phyloP scores from a whole-genome alignment of 2,797 vertebrate species.

The Xenopus petersii region DNA sequence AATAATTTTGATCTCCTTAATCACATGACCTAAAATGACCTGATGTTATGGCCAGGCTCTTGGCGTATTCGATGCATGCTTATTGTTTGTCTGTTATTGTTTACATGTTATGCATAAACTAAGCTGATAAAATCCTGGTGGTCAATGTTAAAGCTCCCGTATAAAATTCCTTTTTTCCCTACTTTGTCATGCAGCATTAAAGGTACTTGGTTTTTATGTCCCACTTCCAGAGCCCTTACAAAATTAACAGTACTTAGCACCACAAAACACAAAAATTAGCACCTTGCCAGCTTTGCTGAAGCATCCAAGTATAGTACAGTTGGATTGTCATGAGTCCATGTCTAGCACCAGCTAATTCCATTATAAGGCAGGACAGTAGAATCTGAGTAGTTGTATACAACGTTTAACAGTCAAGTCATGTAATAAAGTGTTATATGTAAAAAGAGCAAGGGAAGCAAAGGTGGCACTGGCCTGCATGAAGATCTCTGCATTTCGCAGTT shows the following conservation, averaged over 20 bases:
- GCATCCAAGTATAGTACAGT: not conserved
- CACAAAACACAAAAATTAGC: conserved; percentile 29
- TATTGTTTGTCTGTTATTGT: too few relatives aligned
- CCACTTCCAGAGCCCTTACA: conserved; percentile 24
- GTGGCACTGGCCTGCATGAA: conserved; percentile 11
- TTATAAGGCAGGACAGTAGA: conserved; percentile 34
- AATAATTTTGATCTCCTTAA: too few relatives aligned
- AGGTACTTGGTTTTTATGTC: conserved; percentile 7
- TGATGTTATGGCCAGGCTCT: too few relatives aligned
- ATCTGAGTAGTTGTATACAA: conserved; percentile 29
- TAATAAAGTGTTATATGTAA: conserved; percentile 10
- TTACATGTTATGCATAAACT: too few relatives aligned
- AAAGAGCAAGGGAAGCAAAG: conserved; percentile 21
- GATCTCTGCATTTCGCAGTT: too few relatives aligned
- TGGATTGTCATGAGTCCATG: not conserved
- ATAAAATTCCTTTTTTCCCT: not conserved
- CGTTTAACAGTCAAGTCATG: conserved; percentile 30
- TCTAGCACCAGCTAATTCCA: conserved; percentile 9
- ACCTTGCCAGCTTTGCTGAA: conserved; percentile 16
- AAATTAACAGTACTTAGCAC: conserved; percentile 30
- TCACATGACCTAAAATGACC: too few relatives aligned
- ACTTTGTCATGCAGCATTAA: not conserved
- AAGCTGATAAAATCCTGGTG: too few relatives aligned
- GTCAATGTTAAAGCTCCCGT: too few relatives aligned
- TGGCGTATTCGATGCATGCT: too few relatives aligned